Base-by-base conservation (phyloP, 2,888 invertebrate species). In the Synergus gifuensis region DNA sequence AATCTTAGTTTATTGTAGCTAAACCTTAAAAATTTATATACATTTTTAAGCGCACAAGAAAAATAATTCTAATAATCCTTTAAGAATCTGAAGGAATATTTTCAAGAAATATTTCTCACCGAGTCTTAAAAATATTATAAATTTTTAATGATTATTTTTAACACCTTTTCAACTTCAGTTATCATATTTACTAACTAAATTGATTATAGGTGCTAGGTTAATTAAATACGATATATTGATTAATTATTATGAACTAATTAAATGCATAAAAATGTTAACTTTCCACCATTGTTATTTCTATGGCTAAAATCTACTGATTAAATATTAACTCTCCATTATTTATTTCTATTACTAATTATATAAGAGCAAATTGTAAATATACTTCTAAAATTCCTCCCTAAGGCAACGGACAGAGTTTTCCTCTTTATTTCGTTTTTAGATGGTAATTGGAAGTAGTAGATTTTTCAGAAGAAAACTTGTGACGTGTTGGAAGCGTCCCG, bases 361-460 rank as follows among this genome's bases (percentile, higher is more conserved):
- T 14, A 4, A 60, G 46, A 46, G 14, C 11, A 22, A 60, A 22
- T 60, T 22, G 18, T 14, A 60, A 60, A 60, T 12, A 28, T 60
- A 7, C 22, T 60, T 22, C 60, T 60, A 60, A 28, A 60, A 28
- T 28, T 22, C 12, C 60, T 28, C 60, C 22, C 60, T 60, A 28
- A 60, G 60, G 60, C 60, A 60, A 60, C 22, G 60, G 22, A 60
- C 60, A 60, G 22, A 60, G 60, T 60, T 60, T 22, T 60, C 60
- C 28, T 60, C 60, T 22, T 22, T 14, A 60, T 60, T 60, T 18
- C 18, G 60, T 60, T 60, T 9, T 60, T 14, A 22, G 22, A 60
- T 60, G 22, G 60, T 60, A 22, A 12, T 14, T 14, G 54, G 11
- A 22, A 12, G 22, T 22, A 22, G 22, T 14, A 60, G 22, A 60